Conservation (phyloP, 2,797 vertebrate genomes). For the Bucorvus abyssinicus region DNA sequence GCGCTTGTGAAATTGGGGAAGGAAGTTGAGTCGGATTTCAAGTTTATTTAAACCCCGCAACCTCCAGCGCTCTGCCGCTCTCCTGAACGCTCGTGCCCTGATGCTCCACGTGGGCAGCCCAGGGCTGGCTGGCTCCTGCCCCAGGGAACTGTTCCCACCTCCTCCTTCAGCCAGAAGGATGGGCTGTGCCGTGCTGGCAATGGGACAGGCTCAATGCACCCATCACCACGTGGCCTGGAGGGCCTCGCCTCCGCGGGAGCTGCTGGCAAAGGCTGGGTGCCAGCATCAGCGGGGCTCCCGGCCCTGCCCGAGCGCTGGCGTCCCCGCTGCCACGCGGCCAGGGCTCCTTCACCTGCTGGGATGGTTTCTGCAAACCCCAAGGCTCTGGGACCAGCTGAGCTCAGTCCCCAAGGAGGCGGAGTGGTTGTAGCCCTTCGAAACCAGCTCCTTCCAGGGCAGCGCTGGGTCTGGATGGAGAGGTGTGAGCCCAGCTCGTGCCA, state of each 20-base stretch:
- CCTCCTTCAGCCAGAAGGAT: rapidly evolving
- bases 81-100: not conserved
- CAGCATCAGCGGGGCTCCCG: not conserved
- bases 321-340: rapidly evolving
- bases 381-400: not conserved
- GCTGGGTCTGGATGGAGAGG: not conserved
- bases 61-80: slow-evolving; percentile 45
- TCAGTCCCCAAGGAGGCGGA: rapidly evolving
- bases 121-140: not conserved
- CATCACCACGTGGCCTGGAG: rapidly evolving
- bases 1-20: slow-evolving; percentile 72
- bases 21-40: slow-evolving; percentile 71
- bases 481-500: not conserved
- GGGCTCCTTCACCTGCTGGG: not conserved
- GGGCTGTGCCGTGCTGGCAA: rapidly evolving
- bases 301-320: not conserved
- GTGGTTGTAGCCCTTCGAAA: not conserved
- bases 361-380: not conserved
- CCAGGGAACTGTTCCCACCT: not conserved
- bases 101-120: not conserved
- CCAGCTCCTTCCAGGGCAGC: not conserved
- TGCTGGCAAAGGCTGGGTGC: not conserved
- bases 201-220: rapidly evolving
- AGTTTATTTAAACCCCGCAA: slow-evolving; percentile 72
- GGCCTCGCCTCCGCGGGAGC: rapidly evolving